Percentiles rank a stretch among this genome's conserved stretches.
phyloP scores from a whole-genome alignment of 2,888 invertebrate species.

The Clanis bilineata region DNA sequence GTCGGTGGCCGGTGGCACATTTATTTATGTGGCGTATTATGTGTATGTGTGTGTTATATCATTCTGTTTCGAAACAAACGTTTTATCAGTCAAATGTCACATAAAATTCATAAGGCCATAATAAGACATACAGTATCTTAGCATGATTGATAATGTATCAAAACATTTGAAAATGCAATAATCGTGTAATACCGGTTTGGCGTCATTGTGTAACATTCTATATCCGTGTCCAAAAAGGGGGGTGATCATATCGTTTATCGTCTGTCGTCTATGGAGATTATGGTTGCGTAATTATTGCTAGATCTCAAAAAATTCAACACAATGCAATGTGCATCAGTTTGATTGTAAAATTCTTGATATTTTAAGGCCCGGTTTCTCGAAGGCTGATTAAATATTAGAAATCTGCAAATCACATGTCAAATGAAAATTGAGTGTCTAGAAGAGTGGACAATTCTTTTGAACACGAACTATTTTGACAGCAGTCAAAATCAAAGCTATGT shows the following conservation, averaged over 20 bases:
- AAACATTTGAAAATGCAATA: conserved; percentile 8
- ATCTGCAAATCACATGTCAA: no score
- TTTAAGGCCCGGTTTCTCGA: no score
- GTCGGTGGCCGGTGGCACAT: conserved; percentile 6
- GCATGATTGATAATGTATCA: conserved; percentile 14
- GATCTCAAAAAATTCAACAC: not conserved
- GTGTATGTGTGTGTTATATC: conserved; percentile 7
- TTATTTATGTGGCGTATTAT: conserved; percentile 13
- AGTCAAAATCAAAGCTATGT: no score
- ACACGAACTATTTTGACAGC: no score
- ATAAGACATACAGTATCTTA: conserved; percentile 16
- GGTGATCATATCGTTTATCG: not conserved
- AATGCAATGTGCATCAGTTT: not conserved
- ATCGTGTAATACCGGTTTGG: not conserved
- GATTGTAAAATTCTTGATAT: not conserved
- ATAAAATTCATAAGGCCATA: conserved; percentile 16
- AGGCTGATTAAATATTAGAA: no score
- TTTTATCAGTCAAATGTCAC: conserved; percentile 19
- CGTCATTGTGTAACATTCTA: not conserved
- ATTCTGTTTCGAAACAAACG: conserved; percentile 13
- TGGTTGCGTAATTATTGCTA: not conserved
- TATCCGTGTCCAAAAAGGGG: not conserved
- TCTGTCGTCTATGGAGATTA: not conserved
- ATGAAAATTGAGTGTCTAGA: no score
- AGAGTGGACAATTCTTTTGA: no score